Base-by-base conservation (phyloP, 2,797 vertebrate species). In the Lepidocolaptes lacrymiger region DNA sequence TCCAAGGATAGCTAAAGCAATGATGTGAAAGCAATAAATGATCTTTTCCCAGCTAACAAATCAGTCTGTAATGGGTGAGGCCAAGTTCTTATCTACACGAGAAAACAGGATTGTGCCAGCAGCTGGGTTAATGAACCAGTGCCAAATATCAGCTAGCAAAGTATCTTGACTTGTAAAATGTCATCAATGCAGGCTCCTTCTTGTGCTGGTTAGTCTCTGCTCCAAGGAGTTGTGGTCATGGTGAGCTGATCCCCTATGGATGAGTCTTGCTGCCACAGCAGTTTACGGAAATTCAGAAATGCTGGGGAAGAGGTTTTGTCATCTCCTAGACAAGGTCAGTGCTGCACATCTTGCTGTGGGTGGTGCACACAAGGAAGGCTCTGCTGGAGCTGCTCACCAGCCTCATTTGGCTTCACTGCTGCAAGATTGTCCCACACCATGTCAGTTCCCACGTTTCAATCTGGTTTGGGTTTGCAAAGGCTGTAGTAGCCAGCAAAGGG, bases 1-100 rank as follows among this genome's bases (percentile, higher is more conserved):
- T 85, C 71, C 63, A 49, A 83, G 77, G 83, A 82, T 82, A 92
- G 49, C 71, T 90, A 61, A 86, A 82, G 85, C 77, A 90, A 30
- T 37, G 56, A 82, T 97, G 96, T 95, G 96, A 96, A 96, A 93
- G 84, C 74, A 90, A 86, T 94, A 93, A 90, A 90, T 90, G 77
- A 94, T 94, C 63, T 89, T 96, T 94, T 96, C 91, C 95, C 95
- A 96, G 85, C 80, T 96, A 93, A 93, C 85, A 90, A 95, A 91
- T 89, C 88, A 86, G 71, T 89, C 77, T 93, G 52, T 43, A 77
- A 56, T 87, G 93, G 91, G 91, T 64, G 91, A 95, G 88, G 89
- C 94, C 68, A 82, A 92, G 82, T 91, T 91, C 88, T 96, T 95
- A 96, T 92, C 95, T 97, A 11, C 63, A 77, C 39, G 11, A 93